phyloP scores from a whole-genome alignment of 2,113 vertebrate species.

The Poeciliopsis prolifica region DNA sequence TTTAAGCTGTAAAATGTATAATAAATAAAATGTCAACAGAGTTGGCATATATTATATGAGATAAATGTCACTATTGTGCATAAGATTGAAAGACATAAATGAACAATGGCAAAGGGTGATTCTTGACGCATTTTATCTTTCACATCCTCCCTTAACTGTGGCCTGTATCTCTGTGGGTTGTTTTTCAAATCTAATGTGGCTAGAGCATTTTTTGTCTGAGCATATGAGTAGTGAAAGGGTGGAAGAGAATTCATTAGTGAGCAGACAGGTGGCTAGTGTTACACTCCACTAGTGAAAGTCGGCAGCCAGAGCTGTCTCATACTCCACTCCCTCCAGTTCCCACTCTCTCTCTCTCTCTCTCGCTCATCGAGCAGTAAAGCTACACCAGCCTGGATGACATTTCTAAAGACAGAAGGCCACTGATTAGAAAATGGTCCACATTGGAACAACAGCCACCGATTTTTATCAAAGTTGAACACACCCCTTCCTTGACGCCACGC shows the following conservation, averaged over 20 bases:
- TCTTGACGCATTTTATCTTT: not conserved
- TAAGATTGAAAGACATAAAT: not conserved
- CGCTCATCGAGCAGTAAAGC: constrained; percentile 55
- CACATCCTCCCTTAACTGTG: constrained; percentile 18
- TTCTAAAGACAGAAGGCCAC: constrained; percentile 74
- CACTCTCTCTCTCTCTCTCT: constrained; percentile 16
- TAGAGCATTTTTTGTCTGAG: constrained; percentile 33
- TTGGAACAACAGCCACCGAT: constrained; percentile 81
- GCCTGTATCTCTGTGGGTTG: constrained; percentile 29
- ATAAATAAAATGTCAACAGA: not conserved
- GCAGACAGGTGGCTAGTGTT: constrained; percentile 81
- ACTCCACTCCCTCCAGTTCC: constrained; percentile 26
- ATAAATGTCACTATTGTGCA: not conserved
- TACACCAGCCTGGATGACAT: constrained; percentile 73
- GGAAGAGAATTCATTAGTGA: constrained; percentile 81
- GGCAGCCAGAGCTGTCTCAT: constrained; percentile 57
- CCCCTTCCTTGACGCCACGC: not conserved
- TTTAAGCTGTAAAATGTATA: too few species aligned
- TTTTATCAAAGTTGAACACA: constrained; percentile 79
- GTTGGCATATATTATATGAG: not conserved
- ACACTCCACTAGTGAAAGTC: constrained; percentile 76
- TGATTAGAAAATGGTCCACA: constrained; percentile 82
- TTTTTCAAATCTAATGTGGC: constrained; percentile 50
- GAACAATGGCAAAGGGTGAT: not conserved
- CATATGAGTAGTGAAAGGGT: constrained; percentile 33